Base-by-base conservation (phyloP, 2,888 invertebrate species). In the Rhingia rostrata region DNA sequence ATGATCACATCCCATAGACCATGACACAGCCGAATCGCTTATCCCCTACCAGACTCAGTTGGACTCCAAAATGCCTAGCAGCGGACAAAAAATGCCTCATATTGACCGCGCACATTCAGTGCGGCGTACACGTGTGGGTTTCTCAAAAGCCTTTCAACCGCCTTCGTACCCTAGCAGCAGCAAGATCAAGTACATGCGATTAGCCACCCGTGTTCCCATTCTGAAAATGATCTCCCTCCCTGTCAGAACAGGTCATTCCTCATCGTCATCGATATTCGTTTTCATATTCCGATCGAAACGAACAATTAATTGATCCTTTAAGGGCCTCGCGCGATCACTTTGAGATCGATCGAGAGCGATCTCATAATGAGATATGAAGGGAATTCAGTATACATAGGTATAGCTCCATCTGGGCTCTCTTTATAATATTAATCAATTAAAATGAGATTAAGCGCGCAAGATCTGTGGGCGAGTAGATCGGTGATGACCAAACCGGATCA, bases 251-350 rank as follows among this genome's bases (percentile, higher is more conserved):
- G 39, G 32, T 32, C 60, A 83, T 83, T 83, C 51, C 67, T 83
- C 79, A 79, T 67, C 78, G 54, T 67, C 75, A 82, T 56, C 73
- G 60, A 70, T 67, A 54, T 53, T 66, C 67, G 30, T 69, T 66
- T 63, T 56, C 54, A 54, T 30, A 73, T 73, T 63, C 54, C 63
- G 37, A 66, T 41, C 54, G 54, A 66, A 56, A 63, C 35, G 56
- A 78, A 72, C 56, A 56, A 78, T 69, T 83, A 83, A 83, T 83
- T 83, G 78, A 83, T 83, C 83, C 83, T 83, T 83, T 79, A 73
- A 83, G 72, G 56, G 66, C 73, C 47, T 45, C 32, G 22, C 58
- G 43, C 53, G 35, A 67, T 56, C 49, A 32, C 5, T 43, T 22
- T 7, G 5, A 47, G 49, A 61, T 70, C 64, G 69, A 70, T 70